These are phyloP conservation scores for Corythucha ciliata DNA, from an alignment of 2,888 invertebrate species.

Conservation along the genomic window DNA sequence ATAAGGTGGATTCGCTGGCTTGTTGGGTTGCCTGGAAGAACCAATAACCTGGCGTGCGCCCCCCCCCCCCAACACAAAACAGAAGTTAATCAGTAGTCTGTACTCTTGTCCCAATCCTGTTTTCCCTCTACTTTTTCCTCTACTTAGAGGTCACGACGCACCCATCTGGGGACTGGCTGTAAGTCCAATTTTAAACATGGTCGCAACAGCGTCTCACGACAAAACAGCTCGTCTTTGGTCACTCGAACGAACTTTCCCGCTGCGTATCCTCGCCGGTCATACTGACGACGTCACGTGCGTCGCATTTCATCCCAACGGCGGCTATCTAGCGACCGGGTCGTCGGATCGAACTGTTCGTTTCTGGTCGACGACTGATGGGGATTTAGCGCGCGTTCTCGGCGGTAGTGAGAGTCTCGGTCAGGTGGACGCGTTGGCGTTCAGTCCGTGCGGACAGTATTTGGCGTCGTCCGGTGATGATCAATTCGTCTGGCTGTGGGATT, in stretches of 20 bases:
- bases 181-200: constrained; percentile 55
- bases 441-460: constrained; percentile 72
- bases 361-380: constrained; percentile 78
- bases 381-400: constrained; percentile 66
- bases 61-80: too few species aligned
- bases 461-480: constrained; percentile 71
- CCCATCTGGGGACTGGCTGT: constrained; percentile 82
- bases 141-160: constrained; percentile 73
- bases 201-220: constrained; percentile 73
- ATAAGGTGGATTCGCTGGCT: too few species aligned
- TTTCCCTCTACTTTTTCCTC: constrained; percentile 31
- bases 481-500: constrained; percentile 62
- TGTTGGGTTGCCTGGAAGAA: too few species aligned
- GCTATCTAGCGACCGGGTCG: constrained; percentile 82
- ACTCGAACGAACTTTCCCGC: constrained; percentile 67
- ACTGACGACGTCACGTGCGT: constrained; percentile 79
- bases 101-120: not conserved
- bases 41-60: too few species aligned
- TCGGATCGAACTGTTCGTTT: constrained; percentile 80
- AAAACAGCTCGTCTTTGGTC: constrained; percentile 73
- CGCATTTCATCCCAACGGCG: constrained; percentile 87
- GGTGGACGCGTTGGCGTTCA: constrained; percentile 69
- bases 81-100: too few species aligned
- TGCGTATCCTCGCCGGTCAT: constrained; percentile 81
- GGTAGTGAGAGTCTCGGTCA: constrained; percentile 59